Evolutionary conservation across 2,113 vertebrate species (phyloP).

Genomic region (Xenotilapia longispinis): DNA sequence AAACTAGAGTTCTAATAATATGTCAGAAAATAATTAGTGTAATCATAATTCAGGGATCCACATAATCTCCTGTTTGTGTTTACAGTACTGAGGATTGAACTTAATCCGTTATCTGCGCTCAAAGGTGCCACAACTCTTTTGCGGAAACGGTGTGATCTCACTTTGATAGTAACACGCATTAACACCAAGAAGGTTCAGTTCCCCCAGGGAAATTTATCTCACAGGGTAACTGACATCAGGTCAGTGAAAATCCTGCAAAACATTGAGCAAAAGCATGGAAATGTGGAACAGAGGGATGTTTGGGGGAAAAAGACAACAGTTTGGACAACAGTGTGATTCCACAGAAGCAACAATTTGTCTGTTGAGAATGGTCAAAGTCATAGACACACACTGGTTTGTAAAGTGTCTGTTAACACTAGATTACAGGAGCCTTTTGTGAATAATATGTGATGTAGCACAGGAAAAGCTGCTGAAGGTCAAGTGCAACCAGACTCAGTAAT

Average conservation of each 20-base stretch:
- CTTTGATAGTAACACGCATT: background rate
- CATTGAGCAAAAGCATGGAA: background rate
- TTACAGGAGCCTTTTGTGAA: background rate
- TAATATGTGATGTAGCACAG: background rate
- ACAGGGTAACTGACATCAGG: background rate
- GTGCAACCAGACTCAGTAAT: background rate
- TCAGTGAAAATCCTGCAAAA: background rate
- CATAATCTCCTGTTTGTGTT: background rate
- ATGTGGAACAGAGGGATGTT: accelerated
- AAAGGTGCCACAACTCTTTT: background rate
- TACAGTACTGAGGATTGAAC: background rate
- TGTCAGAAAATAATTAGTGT: background rate
- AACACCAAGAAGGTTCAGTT: background rate
- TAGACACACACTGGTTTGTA: background rate
- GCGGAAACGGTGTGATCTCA: background rate
- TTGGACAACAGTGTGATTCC: background rate
- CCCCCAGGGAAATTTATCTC: background rate
- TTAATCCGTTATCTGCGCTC: background rate
- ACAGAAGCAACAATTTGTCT: background rate
- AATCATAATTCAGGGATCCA: background rate
- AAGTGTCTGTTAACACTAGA: background rate
- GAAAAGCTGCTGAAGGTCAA: background rate
- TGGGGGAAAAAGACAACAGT: accelerated
- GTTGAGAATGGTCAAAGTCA: background rate
- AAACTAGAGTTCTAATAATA: background rate